Evolutionary conservation across 2,113 vertebrate species (phyloP).

Genomic region (Melospiza melodia): DNA sequence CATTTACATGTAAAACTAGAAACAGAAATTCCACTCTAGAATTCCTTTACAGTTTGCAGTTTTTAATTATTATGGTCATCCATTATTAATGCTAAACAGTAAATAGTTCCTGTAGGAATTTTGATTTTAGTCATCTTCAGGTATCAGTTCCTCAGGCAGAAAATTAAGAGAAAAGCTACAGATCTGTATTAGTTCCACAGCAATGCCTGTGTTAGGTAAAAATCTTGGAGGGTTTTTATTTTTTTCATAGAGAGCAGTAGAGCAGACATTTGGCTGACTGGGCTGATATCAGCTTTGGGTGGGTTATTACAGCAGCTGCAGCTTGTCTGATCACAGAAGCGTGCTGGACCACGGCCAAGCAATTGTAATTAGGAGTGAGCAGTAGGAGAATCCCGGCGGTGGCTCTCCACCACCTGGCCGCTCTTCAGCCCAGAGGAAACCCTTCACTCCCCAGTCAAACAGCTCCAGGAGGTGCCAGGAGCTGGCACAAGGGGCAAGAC

Average conservation of each 20-base stretch:
- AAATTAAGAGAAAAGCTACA: background rate
- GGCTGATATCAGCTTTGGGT: constrained; percentile 5
- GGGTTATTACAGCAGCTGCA: constrained; percentile 52
- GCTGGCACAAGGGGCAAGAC: background rate
- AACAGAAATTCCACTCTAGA: background rate
- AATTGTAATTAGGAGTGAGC: constrained; percentile 34
- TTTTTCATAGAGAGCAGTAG: background rate
- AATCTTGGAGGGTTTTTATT: background rate
- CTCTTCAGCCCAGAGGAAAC: background rate
- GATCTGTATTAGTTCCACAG: background rate
- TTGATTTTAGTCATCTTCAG: background rate
- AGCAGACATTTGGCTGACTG: constrained; percentile 9
- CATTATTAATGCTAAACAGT: constrained; percentile 42
- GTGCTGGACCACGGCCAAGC: background rate
- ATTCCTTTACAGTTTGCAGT: constrained; percentile 48
- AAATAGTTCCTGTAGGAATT: background rate
- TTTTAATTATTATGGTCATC: constrained; percentile 58
- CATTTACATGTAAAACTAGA: background rate
- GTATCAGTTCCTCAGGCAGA: background rate
- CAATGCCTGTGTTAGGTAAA: background rate
- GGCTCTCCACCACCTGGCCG: constrained; percentile 21
- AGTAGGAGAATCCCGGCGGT: background rate
- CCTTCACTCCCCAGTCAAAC: background rate
- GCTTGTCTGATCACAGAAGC: constrained; percentile 29
- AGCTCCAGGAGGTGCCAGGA: background rate